phyloP scores from a whole-genome alignment of 2,888 invertebrate genomes.

The Therioaphis trifolii region DNA sequence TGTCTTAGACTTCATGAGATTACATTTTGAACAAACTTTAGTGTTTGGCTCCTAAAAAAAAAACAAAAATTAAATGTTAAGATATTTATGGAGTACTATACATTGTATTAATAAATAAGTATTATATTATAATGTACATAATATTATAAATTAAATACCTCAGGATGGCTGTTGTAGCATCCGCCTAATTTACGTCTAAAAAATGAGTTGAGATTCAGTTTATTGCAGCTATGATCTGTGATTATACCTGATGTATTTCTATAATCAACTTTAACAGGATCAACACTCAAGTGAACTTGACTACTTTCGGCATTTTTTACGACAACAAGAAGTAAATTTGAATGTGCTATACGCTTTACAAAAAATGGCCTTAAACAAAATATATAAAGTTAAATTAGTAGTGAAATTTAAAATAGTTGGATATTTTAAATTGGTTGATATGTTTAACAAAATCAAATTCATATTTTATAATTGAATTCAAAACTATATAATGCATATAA shows the following conservation, averaged over 20 bases:
- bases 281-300: slow-evolving; percentile 71
- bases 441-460: no score
- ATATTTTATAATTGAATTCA: no score
- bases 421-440: no score
- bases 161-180: slow-evolving; percentile 81
- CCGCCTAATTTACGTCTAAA: slow-evolving; percentile 77
- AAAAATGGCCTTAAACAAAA: slow-evolving; percentile 73
- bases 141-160: slow-evolving; percentile 70
- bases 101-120: neutral
- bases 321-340: slow-evolving; percentile 82
- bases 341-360: slow-evolving; percentile 79
- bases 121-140: neutral
- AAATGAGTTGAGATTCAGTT: slow-evolving; percentile 78
- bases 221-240: slow-evolving; percentile 73
- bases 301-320: slow-evolving; percentile 74
- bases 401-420: no score
- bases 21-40: slow-evolving; percentile 50
- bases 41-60: slow-evolving; percentile 52
- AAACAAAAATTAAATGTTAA: slow-evolving; percentile 26
- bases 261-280: slow-evolving; percentile 71
- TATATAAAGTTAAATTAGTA: no score
- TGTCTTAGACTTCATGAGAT: slow-evolving; percentile 17
- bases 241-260: slow-evolving; percentile 66
- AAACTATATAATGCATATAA: no score
- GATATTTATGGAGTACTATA: neutral